Conservation (phyloP, 2,888 invertebrate genomes). For the Diarsia mendica region DNA sequence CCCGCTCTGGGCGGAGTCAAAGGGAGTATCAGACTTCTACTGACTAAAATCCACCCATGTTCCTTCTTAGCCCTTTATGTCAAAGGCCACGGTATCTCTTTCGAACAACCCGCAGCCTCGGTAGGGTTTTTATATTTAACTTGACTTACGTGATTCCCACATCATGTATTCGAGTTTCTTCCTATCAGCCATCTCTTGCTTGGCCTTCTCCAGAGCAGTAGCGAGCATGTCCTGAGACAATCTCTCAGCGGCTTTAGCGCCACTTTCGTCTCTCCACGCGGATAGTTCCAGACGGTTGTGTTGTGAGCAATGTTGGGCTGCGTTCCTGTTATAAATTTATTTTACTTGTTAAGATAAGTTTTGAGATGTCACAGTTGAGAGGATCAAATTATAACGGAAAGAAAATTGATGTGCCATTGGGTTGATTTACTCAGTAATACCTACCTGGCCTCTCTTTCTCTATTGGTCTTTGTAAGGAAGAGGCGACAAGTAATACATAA, state of each 20-base stretch:
- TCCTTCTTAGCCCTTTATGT: no score
- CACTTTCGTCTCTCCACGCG: conserved; percentile 92
- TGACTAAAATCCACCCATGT: no score
- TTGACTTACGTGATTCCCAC: conserved; percentile 92
- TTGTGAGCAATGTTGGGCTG: conserved; percentile 93
- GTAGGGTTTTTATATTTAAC: not conserved
- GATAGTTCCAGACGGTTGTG: conserved; percentile 92
- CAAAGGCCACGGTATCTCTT: no score
- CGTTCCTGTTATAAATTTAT: conserved; percentile 88
- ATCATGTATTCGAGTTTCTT: conserved; percentile 95
- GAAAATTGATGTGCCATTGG: not conserved
- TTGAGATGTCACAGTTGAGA: not conserved
- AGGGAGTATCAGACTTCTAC: no score
- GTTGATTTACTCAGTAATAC: no score
- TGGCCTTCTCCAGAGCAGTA: conserved; percentile 94
- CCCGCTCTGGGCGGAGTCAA: no score
- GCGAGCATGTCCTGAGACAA: conserved; percentile 93
- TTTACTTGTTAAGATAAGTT: not conserved
- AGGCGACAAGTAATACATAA: not conserved
- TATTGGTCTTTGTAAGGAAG: not conserved
- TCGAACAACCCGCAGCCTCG: no score
- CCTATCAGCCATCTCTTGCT: conserved; percentile 93
- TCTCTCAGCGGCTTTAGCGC: conserved; percentile 91
- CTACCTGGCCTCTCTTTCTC: no score
- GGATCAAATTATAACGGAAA: not conserved